Base-by-base conservation (phyloP, 2,888 invertebrate species). In the Synanthedon tipuliformis region DNA sequence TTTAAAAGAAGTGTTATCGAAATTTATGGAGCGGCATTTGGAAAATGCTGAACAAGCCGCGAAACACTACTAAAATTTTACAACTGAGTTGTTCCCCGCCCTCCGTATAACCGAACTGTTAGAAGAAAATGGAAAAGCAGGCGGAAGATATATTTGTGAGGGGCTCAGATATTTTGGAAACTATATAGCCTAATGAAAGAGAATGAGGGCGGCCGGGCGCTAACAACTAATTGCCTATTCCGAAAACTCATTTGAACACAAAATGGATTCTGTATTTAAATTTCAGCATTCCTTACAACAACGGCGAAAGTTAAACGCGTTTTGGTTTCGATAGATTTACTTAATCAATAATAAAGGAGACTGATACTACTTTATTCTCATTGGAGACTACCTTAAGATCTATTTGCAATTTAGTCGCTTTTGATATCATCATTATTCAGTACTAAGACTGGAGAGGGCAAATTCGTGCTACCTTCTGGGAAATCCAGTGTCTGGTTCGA, bases 171-270 rank as follows among this genome's bases (percentile, higher is more conserved):
- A 85, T 86, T 86, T 76, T 78, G 81, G 78, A 84, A 87, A 87
- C 86, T 86, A 86, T 85, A 87, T 84, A 84, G 85, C 80, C 79
- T 85, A 87, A 86, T 87, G 86, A 87, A 87, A 87, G 83, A 71
- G 81, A 85, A 83, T 80, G 84, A 81, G 84, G 83, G 83, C 77
- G 80, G 83, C 78, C 77, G 78, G 79, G 81, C 84, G 87, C 86
- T 87, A 87, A 87, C 87, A 86, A 86, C 87, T 87, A 87, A 87
- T 87, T 87, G 87, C 79, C 86, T 82, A 87, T 86, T 84, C 85
- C 78, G 75, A 83, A 87, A 87, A 87, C 87, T 87, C 87, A 86
- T 87, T 87, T 86, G 78, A 83, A 87, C 86, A 82, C 83, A 85
- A 85, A 87, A 87, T 86, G 87, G 87, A 78, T 87, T 87, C 74